These are phyloP conservation scores for Thymelicus lineola DNA, from an alignment of 2,888 invertebrate species.

Conservation along the genomic window DNA sequence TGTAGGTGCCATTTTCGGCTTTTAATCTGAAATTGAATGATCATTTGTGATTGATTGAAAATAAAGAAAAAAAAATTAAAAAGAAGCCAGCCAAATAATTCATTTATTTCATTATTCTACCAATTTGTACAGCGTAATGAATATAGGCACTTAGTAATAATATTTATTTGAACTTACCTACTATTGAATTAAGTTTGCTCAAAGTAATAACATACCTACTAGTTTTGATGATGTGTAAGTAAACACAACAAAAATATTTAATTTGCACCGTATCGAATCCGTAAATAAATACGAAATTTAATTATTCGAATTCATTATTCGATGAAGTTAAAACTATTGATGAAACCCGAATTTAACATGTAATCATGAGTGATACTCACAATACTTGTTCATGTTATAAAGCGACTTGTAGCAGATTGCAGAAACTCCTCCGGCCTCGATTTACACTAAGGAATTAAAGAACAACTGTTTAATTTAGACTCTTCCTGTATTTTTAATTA, in stretches of 20 bases:
- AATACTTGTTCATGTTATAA: constrained; percentile 67
- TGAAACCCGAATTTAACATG: not conserved
- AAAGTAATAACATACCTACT: not conserved
- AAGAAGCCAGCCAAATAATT: constrained; percentile 32
- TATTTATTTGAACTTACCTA: constrained; percentile 47
- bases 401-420: constrained; percentile 57
- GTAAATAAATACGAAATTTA: not conserved
- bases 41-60: not conserved
- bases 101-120: constrained; percentile 3
- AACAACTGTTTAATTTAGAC: constrained; percentile 46
- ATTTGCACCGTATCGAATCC: not conserved
- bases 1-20: constrained; percentile 60
- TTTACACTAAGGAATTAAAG: constrained; percentile 67
- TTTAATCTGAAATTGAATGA: constrained; percentile 55
- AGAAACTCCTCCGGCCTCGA: constrained; percentile 61
- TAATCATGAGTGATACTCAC: constrained; percentile 62
- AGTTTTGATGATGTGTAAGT: not conserved
- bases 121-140: constrained; percentile 6
- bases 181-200: not conserved
- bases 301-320: too few species aligned
- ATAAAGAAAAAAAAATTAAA: not conserved
- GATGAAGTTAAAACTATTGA: not conserved
- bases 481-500: not conserved
- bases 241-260: not conserved
- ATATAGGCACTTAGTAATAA: constrained; percentile 6